Conservation (phyloP, 2,113 vertebrate species). For the Microtus oregoni region DNA sequence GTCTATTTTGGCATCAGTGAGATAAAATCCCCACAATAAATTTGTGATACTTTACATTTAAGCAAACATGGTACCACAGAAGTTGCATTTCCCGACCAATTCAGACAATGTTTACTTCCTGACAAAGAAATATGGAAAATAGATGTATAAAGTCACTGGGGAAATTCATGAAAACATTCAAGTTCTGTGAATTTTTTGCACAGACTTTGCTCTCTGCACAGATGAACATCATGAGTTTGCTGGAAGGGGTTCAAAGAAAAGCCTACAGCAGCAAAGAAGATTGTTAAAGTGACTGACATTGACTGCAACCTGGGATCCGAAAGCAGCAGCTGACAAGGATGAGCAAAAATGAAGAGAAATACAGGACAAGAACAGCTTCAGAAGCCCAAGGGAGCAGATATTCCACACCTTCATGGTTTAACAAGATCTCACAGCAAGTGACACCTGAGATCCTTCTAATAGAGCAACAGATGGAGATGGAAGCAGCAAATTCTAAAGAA, state of each 20-base stretch:
- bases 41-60: constrained; percentile 55
- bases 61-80: constrained; percentile 35
- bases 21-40: background rate
- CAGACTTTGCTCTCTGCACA: constrained; percentile 46
- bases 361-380: constrained; percentile 22
- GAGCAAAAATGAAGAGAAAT: constrained; percentile 2
- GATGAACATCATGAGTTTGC: constrained; percentile 61
- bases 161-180: constrained; percentile 8
- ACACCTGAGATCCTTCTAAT: constrained; percentile 30
- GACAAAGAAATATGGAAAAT: constrained; percentile 34
- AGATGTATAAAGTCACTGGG: background rate
- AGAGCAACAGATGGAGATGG: constrained; percentile 57
- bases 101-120: constrained; percentile 53
- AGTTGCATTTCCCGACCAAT: background rate
- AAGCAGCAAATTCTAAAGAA: constrained; percentile 19
- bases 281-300: constrained; percentile 58
- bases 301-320: constrained; percentile 47
- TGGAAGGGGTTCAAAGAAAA: constrained; percentile 73
- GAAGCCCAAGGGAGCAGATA: constrained; percentile 64
- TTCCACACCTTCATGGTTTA: constrained; percentile 33
- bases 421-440: constrained; percentile 4
- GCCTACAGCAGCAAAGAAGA: constrained; percentile 53
- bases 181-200: constrained; percentile 26
- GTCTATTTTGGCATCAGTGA: constrained; percentile 33
- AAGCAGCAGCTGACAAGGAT: constrained; percentile 61